Evolutionary conservation across 2,797 vertebrate genomes (phyloP).

Genomic region (Vespertilio murinus): DNA sequence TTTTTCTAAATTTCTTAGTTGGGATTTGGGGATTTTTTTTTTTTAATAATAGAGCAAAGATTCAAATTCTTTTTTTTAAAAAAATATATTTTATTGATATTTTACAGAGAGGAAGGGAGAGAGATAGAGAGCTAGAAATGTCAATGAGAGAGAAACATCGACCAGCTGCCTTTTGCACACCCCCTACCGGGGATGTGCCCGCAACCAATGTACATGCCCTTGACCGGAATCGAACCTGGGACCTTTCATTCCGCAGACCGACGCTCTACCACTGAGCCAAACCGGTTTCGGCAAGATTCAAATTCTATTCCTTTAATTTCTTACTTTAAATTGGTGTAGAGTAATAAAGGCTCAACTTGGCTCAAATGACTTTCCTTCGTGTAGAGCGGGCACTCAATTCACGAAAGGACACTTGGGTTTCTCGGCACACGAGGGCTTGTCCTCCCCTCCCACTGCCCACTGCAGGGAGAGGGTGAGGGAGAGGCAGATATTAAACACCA

Average conservation of each 20-base stretch:
- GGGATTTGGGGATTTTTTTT: background rate
- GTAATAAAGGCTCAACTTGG: conserved; percentile 40
- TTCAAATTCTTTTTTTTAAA: conserved; percentile 13
- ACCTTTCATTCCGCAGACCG: too few species aligned
- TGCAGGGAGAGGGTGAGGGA: conserved; percentile 68
- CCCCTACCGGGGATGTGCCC: too few species aligned
- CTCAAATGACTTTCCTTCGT: conserved; percentile 12
- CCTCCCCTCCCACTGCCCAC: conserved; percentile 50
- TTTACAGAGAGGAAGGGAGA: too few species aligned
- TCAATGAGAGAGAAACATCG: too few species aligned
- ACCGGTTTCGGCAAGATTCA: too few species aligned
- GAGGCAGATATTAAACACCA: conserved; percentile 37
- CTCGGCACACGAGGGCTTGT: background rate
- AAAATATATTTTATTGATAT: too few species aligned
- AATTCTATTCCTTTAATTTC: conserved; percentile 43
- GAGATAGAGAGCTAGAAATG: too few species aligned
- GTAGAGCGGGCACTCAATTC: conserved; percentile 54
- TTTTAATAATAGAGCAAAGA: background rate
- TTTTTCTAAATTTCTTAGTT: conserved; percentile 20
- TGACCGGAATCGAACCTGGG: too few species aligned
- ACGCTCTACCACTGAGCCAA: too few species aligned
- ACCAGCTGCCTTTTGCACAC: too few species aligned
- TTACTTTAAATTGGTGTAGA: conserved; percentile 44
- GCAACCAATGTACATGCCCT: too few species aligned
- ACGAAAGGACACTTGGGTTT: background rate